Evolutionary conservation across 1,140 invertebrate species (phyloP), one percentile per base, ranked within the genome.

Genomic region (Rhagoletis zephyria): DNA sequence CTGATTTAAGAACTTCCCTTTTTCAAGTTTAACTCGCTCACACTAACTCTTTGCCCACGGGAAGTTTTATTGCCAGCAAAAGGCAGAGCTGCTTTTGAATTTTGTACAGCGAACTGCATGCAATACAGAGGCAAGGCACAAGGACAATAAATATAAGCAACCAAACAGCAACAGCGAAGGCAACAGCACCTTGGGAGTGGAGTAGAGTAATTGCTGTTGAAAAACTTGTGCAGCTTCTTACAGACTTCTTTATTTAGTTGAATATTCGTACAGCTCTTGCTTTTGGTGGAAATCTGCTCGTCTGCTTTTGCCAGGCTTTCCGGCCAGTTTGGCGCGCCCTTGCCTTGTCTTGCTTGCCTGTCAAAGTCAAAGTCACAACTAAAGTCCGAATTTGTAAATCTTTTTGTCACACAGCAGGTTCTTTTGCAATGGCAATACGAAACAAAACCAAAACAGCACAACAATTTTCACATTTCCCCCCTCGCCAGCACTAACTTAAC

Each of bases 351-450:
- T 63, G 12, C 74, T 56, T 4, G 48, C 45, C 30, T 81, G 74
- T 81, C 74, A 81, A 81, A 81, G 74, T 81, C 74, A 81, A 81
- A 81, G 74, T 81, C 74, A 81, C 74, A 81, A 81, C 48, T 30
- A 81, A 81, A 51, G 45, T 56, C 74, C 74, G 48, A 81, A 81
- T 81, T 81, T 81, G 74, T 81, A 81, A 81, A 81, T 81, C 48
- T 81, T 81, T 51, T 81, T 81, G 74, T 81, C 74, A 81, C 74
- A 81, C 74, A 81, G 74, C 74, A 81, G 74, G n/a, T 51, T 56
- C 74, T 81, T 81, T 81, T 81, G 12, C 61, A 63, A 19, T 42
- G 14, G 10, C 48, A 81, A 51, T 16, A 81, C n/a, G n/a, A 77
- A 77, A 51, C 14, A 74, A 3, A 4, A 48, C 48, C 10, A 81